Evolutionary conservation across 2,888 invertebrate species (phyloP).

Genomic region (Fragum fragum): DNA sequence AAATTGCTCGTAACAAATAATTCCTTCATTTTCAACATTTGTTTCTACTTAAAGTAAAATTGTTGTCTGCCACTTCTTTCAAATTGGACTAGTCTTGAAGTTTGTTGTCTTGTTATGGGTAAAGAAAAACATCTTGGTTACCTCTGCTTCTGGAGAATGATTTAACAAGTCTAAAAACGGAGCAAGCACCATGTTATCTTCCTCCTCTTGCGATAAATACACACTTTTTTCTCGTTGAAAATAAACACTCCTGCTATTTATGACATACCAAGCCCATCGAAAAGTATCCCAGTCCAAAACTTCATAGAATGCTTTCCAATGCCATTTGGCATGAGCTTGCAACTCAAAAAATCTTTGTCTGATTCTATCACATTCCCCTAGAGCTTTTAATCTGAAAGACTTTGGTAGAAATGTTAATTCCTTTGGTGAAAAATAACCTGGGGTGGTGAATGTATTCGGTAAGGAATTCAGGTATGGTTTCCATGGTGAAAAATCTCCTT

Average conservation of each 20-base stretch:
- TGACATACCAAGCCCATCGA: conserved; percentile 94
- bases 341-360: conserved; percentile 48
- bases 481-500: conserved; percentile 84
- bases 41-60: too few relatives aligned
- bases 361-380: conserved; percentile 58
- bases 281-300: conserved; percentile 88
- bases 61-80: neutral
- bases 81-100: neutral
- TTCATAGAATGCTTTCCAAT: conserved; percentile 53
- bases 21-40: too few relatives aligned
- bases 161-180: conserved; percentile 97
- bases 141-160: conserved; percentile 89
- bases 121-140: conserved; percentile 47
- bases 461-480: conserved; percentile 80
- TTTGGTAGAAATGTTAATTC: conserved; percentile 76
- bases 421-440: conserved; percentile 75
- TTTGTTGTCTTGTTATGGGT: neutral
- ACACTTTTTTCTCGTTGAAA: conserved; percentile 88
- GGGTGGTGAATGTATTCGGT: conserved; percentile 87
- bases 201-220: conserved; percentile 83
- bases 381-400: conserved; percentile 55
- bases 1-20: too few relatives aligned
- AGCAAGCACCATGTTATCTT: conserved; percentile 90
- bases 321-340: conserved; percentile 36
- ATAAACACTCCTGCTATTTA: conserved; percentile 95